Base-by-base conservation (phyloP, 1,140 invertebrate species). In the Drosophila kurseongensis region DNA sequence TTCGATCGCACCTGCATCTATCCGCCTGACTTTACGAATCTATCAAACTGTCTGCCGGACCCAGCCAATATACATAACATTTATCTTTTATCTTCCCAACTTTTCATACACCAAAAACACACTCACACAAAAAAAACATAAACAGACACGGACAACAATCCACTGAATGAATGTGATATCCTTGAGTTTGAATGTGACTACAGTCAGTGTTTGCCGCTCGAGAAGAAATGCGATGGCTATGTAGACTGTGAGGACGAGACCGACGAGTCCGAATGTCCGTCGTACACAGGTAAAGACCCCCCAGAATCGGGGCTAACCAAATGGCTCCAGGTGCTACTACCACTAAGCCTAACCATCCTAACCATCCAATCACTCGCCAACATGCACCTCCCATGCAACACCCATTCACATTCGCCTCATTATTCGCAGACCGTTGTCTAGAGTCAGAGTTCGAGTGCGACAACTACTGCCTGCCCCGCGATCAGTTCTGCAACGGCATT, bases 401-500 rank as follows among this genome's bases (percentile, higher is more conserved):
- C 66, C 36, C 54, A 63, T 18, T 35, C 35, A 36, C 38, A 38
- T 45, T 55, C 35, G 40, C 60, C 61, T 57, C 62, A 72, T 79
- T 72, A 68, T 80, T 73, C 78, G 74, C 86, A 92, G 91, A 90
- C 50, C 78, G 85, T 76, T 92, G 91, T 72, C 80, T 83, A 60
- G 80, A 85, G 55, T 79, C 78, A 72, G 89, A 94, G 73, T 94
- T 94, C 80, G 83, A 90, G 57, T 95, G 94, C 83, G 91, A 90
- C 76, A 95, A 95, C 75, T 94, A 94, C 93, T 98, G 97, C 93
- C 95, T 97, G 82, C 93, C 94, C 32, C 93, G 93, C 57, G 93
- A 94, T 51, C 95, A 95, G 92, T 93, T 94, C 68, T 98, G 97
- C 93, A 96, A 98, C 92, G 96, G 96, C 80, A 94, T 95, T 83